Base-by-base conservation (phyloP, 2,888 invertebrate species). In the Acrobasis repandana region DNA sequence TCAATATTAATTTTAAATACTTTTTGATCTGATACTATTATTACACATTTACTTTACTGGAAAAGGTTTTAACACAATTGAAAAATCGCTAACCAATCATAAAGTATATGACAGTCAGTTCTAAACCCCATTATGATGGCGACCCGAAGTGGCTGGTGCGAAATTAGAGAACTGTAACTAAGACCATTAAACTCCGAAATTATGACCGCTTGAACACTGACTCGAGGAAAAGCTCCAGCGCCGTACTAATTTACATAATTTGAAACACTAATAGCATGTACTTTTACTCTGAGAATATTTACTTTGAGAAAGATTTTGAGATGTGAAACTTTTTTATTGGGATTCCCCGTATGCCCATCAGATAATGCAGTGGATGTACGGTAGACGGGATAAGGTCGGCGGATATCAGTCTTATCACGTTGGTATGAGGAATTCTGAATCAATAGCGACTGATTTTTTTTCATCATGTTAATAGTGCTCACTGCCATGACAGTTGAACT, bases 101-200 rank as follows among this genome's bases (percentile, higher is more conserved):
- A 10, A 6, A 14, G 43, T 38, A 56, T 56, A 43, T 20, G 28
- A 14, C 1, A n/a, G 33, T 43, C 14, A 38, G 20, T 54, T 18
- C 38, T 18, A 54, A 57, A 46, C 46, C 56, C 47, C 47, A 33
- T 47, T 61, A 65, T 48, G 56, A 65, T 46, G 57, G 54, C 50
- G 57, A 57, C 56, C 61, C 57, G 62, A 62, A 63, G 65, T 61
- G 62, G 63, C 63, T 61, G 63, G 58, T 62, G 56, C 59, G 61
- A 62, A 65, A 65, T 65, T 63, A 59, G 61, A 34, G 61, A 56
- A 59, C 58, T 50, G 61, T 63, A 63, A 66, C 63, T 56, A 63
- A 63, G 28, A 59, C 54, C 62, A 65, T 67, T 61, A 65, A 63
- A 56, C 54, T 51, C 54, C 59, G 51, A 64, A 67, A 65, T 65